phyloP scores from a whole-genome alignment of 1,140 invertebrate species.

The Orius insidiosus region DNA sequence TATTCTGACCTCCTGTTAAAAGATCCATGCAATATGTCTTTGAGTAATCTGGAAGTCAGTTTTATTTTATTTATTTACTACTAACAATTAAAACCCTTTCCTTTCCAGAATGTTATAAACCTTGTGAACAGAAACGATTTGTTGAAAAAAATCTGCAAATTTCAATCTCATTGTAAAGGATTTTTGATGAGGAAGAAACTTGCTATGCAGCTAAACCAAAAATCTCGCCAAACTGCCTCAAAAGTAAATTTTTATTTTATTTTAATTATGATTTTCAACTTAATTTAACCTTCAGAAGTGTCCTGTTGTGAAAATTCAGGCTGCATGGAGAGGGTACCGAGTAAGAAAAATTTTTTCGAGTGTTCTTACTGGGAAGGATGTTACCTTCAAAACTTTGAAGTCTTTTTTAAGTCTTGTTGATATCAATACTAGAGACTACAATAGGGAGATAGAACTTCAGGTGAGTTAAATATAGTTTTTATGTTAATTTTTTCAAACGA shows the following conservation, averaged over 20 bases:
- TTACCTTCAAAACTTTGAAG: conserved; percentile 49
- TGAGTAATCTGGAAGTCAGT: too few species aligned
- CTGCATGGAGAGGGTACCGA: conserved; percentile 38
- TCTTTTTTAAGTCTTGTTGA: conserved; percentile 55
- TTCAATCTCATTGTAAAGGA: conserved; percentile 46
- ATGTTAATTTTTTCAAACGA: conserved; percentile 4
- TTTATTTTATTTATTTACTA: too few species aligned
- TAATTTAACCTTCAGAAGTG: conserved; percentile 25
- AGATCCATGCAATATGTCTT: too few species aligned
- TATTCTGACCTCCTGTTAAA: too few species aligned
- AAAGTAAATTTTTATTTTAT: conserved; percentile 7
- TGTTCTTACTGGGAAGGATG: conserved; percentile 42
- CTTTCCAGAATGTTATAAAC: not conserved
- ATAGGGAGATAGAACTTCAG: conserved; percentile 46
- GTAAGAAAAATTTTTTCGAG: conserved; percentile 38
- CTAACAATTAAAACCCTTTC: too few species aligned
- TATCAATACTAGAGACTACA: conserved; percentile 52
- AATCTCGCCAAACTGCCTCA: conserved; percentile 37
- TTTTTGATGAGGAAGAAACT: conserved; percentile 38
- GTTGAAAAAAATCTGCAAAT: conserved; percentile 24
- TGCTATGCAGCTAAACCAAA: conserved; percentile 29
- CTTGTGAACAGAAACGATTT: conserved; percentile 21
- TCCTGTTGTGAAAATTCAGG: conserved; percentile 38
- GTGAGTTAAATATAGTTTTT: conserved; percentile 21
- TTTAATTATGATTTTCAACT: conserved; percentile 18